These are phyloP conservation scores for Drosophila incognita DNA, from an alignment of 2,888 invertebrate genomes.

Conservation along the genomic window DNA sequence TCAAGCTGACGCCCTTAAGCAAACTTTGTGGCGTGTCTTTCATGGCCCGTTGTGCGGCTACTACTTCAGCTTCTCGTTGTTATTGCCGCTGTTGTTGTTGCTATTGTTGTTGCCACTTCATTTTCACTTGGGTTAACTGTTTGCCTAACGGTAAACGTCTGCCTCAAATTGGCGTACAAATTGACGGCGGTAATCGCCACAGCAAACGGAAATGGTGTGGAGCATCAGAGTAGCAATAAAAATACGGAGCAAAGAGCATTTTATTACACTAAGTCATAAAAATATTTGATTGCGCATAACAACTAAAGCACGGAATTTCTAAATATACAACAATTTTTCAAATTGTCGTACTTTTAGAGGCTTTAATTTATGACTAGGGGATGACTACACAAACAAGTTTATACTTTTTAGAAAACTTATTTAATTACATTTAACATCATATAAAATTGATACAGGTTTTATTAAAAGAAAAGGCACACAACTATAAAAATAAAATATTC, in stretches of 20 bases:
- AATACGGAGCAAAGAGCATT: conserved; percentile 33
- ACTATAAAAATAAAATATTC: not conserved
- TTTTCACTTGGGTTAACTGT: conserved; percentile 81
- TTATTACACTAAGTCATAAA: conserved; percentile 2
- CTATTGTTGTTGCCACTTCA: conserved; percentile 65
- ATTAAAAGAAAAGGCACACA: not conserved
- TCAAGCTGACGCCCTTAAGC: conserved; percentile 61
- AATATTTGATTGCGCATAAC: conserved; percentile 21
- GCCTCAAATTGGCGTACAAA: conserved; percentile 77
- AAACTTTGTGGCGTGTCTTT: conserved; percentile 29
- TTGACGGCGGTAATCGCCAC: conserved; percentile 73
- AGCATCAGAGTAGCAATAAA: conserved; percentile 48
- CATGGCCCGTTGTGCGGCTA: conserved; percentile 43
- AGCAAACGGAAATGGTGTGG: conserved; percentile 65
- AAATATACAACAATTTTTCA: not conserved
- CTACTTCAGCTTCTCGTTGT: conserved; percentile 6
- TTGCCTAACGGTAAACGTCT: conserved; percentile 71
- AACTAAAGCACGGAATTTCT: not conserved
- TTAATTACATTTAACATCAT: not conserved
- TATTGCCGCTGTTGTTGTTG: conserved; percentile 12
- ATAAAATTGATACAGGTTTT: not conserved
- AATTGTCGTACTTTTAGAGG: not conserved
- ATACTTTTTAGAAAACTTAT: not conserved
- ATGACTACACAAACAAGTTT: conserved; percentile 1
- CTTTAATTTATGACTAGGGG: not conserved